Evolutionary conservation across 2,113 vertebrate species (phyloP).

Genomic region (Brachypteracias leptosomus): DNA sequence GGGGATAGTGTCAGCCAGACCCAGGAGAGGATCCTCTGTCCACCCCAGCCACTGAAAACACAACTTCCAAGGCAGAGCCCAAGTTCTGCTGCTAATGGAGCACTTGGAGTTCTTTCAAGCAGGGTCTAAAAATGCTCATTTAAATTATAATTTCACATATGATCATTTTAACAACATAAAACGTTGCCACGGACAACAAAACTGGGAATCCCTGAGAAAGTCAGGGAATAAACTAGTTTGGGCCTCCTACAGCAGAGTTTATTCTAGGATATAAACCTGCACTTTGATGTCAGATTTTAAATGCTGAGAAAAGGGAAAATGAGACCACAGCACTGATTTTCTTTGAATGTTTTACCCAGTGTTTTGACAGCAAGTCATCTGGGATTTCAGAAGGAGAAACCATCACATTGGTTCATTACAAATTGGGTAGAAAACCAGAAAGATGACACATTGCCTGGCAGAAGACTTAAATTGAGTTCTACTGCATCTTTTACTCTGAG

Average conservation of each 20-base stretch:
- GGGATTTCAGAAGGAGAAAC: background rate
- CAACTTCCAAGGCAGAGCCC: background rate
- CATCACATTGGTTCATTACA: fast-evolving
- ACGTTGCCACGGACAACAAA: background rate
- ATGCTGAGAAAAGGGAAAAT: background rate
- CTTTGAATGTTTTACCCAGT: fast-evolving
- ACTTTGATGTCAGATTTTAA: background rate
- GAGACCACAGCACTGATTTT: fast-evolving
- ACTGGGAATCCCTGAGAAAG: background rate
- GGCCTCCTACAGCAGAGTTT: background rate
- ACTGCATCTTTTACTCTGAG: fast-evolving
- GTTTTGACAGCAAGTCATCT: background rate
- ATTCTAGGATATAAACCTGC: background rate
- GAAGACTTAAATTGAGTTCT: too few species aligned
- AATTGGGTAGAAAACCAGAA: background rate
- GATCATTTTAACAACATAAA: background rate
- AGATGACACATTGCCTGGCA: fast-evolving
- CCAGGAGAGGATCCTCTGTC: background rate
- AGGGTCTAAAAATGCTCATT: fast-evolving
- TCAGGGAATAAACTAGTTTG: background rate
- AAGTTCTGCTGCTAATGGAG: background rate
- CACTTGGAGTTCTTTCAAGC: too few species aligned
- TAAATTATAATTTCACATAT: background rate
- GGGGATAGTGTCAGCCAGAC: background rate
- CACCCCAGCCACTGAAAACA: too few species aligned